A percentile compares a stretch with the other conserved stretches of the same genome.
Evolutionary conservation across 1,140 invertebrate species (phyloP).

Genomic region (Hormaphis cornu): DNA sequence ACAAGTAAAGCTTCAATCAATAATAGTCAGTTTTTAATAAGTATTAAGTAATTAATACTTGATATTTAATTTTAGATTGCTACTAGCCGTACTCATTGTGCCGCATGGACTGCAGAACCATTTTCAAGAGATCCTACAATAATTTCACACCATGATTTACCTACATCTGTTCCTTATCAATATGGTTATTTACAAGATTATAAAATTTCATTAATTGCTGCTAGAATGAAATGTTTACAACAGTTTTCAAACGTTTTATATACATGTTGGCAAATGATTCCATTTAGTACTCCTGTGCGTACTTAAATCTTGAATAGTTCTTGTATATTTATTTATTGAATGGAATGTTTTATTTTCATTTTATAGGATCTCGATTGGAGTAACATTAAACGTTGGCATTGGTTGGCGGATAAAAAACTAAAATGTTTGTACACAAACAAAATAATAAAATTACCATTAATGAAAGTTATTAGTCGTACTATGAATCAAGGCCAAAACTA

Average conservation of each 20-base stretch:
- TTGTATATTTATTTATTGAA: background rate
- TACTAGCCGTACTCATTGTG: conserved; percentile 54
- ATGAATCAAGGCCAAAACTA: conserved; percentile 61
- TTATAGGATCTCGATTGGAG: conserved; percentile 42
- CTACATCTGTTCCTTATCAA: conserved; percentile 49
- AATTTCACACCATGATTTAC: conserved; percentile 47
- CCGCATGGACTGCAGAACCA: conserved; percentile 54
- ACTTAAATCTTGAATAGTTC: background rate
- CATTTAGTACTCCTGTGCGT: conserved; percentile 44
- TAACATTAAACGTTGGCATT: conserved; percentile 41
- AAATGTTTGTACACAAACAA: conserved; percentile 50
- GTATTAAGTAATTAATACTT: conserved; percentile 1
- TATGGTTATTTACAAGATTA: conserved; percentile 49
- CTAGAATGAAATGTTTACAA: conserved; percentile 50
- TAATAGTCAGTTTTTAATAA: background rate
- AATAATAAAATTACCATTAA: conserved; percentile 56
- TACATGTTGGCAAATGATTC: conserved; percentile 53
- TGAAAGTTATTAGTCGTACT: conserved; percentile 53
- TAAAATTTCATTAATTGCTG: conserved; percentile 47
- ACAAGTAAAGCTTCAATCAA: conserved; percentile 44
- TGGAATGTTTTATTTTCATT: background rate
- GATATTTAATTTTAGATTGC: conserved; percentile 44
- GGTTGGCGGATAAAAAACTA: conserved; percentile 46
- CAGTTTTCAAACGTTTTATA: conserved; percentile 57
- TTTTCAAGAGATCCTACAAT: conserved; percentile 43